Conservation (phyloP, 2,888 invertebrate species). For the Drosophila maculinotata region DNA sequence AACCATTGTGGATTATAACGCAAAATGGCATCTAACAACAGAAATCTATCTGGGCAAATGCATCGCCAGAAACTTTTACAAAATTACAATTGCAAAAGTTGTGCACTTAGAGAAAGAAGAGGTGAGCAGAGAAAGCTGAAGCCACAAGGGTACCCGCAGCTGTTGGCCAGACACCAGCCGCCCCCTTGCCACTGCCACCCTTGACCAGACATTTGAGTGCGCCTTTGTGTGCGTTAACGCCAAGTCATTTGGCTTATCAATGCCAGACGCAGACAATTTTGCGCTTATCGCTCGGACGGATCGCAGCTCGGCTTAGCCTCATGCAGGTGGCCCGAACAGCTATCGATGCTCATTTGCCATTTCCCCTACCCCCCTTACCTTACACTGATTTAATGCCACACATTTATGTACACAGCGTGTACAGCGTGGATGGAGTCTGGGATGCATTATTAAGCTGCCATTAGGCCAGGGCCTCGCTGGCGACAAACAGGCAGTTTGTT, state of each 20-base stretch:
- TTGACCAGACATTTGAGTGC: conserved; percentile 37
- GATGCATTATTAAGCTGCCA: conserved; percentile 82
- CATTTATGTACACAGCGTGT: too few relatives aligned
- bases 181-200: not conserved
- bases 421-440: conserved; percentile 28
- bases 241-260: conserved; percentile 80
- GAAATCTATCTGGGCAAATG: conserved; percentile 73
- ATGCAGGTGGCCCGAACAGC: conserved; percentile 53
- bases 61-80: conserved; percentile 70
- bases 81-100: conserved; percentile 78
- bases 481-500: conserved; percentile 44
- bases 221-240: conserved; percentile 69
- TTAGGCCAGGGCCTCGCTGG: conserved; percentile 57
- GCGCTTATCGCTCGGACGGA: conserved; percentile 68
- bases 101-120: conserved; percentile 32
- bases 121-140: not conserved
- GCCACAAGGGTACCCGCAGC: conserved; percentile 35
- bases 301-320: conserved; percentile 34
- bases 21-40: conserved; percentile 77
- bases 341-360: conserved; percentile 33
- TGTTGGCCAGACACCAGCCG: conserved; percentile 25
- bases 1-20: conserved; percentile 67
- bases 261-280: conserved; percentile 80
- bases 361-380: not conserved
- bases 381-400: conserved; percentile 65